Conservation (phyloP, 1,140 invertebrate species). For the Drosophila parabipectinata region DNA sequence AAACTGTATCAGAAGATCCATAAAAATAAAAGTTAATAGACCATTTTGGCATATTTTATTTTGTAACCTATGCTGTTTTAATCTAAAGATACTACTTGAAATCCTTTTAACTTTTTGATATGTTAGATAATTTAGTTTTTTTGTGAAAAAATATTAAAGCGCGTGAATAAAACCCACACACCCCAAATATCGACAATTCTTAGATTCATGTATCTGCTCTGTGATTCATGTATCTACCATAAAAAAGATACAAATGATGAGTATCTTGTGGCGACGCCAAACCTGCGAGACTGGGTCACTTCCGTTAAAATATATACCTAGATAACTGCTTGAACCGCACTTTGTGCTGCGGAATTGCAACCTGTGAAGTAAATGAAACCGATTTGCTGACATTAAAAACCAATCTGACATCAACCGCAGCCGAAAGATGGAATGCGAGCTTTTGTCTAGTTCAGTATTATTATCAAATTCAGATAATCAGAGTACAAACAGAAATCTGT, state of each 20-base stretch:
- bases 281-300: constrained; percentile 31
- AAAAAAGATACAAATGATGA: constrained; percentile 18
- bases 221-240: constrained; percentile 20
- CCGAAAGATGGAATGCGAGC: constrained; percentile 7
- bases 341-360: constrained; percentile 5
- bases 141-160: neutral
- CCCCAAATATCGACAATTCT: neutral
- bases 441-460: constrained; percentile 15
- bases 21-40: neutral
- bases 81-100: neutral
- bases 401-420: constrained; percentile 11
- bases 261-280: constrained; percentile 6
- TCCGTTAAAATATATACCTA: constrained; percentile 7
- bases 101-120: neutral
- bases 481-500: constrained; percentile 33
- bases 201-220: neutral
- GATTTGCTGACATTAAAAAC: constrained; percentile 23
- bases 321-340: constrained; percentile 19
- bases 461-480: constrained; percentile 14
- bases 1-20: too few species aligned
- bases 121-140: neutral
- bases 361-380: constrained; percentile 3
- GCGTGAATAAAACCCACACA: too few species aligned
- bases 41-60: neutral
- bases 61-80: neutral